Evolutionary conservation across 2,797 vertebrate genomes (phyloP), one percentile per base, ranked within the genome.

Genomic region (Esox lucius): DNA sequence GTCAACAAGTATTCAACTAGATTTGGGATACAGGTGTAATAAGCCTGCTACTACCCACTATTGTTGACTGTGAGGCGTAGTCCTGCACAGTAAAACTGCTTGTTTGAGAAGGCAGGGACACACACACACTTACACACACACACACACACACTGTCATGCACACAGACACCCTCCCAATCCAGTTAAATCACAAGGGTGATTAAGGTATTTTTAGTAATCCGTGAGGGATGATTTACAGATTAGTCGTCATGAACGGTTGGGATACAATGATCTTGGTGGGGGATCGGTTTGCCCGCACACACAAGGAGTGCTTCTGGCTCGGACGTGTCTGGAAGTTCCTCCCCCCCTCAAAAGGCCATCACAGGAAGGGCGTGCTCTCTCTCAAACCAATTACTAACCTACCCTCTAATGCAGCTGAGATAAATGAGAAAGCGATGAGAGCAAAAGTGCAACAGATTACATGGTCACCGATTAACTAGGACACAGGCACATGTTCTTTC

Each of bases 141-240:
- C 39, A 66, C 62, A 73, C 61, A 65, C 13, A 67, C 31, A 67
- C n/a, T n/a, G n/a, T n/a, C 33, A 35, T n/a, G n/a, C 16, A 42
- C 35, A 42, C n/a, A 56, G 4, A 24, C 67, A 42, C 35, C 42
- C 53, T 48, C 33, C 24, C 28, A 88, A 93, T 93, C 91, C 88
- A 51, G 81, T 92, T 92, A 93, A 64, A 51, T 69, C 26, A 19
- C 70, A 39, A 64, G 42, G 78, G 81, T 87, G 84, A 91, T 89
- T 49, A 72, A 46, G 65, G 42, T 94, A 93, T 93, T 92, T 93
- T 92, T 92, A 87, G 92, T 87, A 88, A 90, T 91, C 91, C 87
- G 75, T 78, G 70, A 15, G 42, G 89, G 86, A 89, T 91, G 70
- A 90, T 81, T 86, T 76, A 80, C 79, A 86, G 91, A 88, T 90